These are phyloP conservation scores for Candidula unifasciata DNA, from an alignment of 2,888 invertebrate genomes.

Conservation along the genomic window DNA sequence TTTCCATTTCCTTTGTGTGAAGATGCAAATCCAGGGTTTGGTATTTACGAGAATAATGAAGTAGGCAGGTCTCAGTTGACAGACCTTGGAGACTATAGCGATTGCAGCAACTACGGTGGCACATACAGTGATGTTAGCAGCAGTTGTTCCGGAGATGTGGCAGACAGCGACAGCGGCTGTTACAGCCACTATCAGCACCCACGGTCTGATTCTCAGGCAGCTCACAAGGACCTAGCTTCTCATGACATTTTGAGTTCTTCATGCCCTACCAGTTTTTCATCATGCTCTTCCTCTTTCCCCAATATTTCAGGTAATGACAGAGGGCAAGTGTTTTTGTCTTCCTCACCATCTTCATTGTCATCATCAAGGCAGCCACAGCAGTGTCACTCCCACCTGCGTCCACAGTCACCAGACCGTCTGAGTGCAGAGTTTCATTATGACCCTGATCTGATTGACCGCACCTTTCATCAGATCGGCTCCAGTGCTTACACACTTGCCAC, in stretches of 20 bases:
- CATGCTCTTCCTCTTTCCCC: slow-evolving; percentile 25
- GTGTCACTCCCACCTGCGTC: background rate
- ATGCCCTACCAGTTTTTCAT: slow-evolving; percentile 1
- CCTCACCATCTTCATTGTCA: slow-evolving; percentile 14
- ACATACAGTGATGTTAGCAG: slow-evolving; percentile 44
- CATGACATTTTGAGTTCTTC: slow-evolving; percentile 16
- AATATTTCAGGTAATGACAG: slow-evolving; percentile 31
- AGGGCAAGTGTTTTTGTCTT: background rate
- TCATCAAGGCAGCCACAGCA: slow-evolving; percentile 26
- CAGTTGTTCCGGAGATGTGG: slow-evolving; percentile 35
- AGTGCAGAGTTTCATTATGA: slow-evolving; percentile 39
- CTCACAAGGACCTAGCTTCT: background rate
- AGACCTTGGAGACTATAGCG: slow-evolving; percentile 40
- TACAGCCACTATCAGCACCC: slow-evolving; percentile 51
- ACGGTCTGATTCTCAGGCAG: slow-evolving; percentile 11
- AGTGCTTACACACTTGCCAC: slow-evolving; percentile 41
- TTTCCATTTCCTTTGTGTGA: slow-evolving; percentile 37
- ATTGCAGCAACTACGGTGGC: slow-evolving; percentile 39
- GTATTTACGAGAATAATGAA: slow-evolving; percentile 33
- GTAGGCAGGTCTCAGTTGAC: slow-evolving; percentile 24
- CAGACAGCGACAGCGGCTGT: slow-evolving; percentile 51
- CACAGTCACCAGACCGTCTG: slow-evolving; percentile 43
- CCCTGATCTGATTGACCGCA: slow-evolving; percentile 29
- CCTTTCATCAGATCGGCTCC: slow-evolving; percentile 41
- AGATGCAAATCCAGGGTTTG: background rate